Evolutionary conservation across 2,888 invertebrate species (phyloP), one percentile per base, ranked within the genome.

Genomic region (Nymphalis c-album): DNA sequence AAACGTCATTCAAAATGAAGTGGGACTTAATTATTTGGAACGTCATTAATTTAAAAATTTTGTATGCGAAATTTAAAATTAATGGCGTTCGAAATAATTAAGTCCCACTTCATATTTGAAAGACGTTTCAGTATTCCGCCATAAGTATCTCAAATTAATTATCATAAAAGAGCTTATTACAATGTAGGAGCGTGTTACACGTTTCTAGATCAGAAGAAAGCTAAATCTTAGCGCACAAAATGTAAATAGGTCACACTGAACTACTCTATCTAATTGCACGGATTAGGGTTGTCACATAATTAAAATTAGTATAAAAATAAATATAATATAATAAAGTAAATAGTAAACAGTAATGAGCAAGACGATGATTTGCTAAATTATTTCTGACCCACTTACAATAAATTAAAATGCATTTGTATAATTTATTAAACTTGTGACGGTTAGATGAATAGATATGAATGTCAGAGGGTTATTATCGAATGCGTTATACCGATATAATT

Each of bases 201-300:
- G 55, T 35, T 35, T n/a, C 35, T 40, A 40, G 57, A 57, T 57
- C 57, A 66, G 60, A 60, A 48, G 60, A 66, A 66, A 66, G 55
- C 55, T 47, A 61, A 60, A 53, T 61, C 60, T 66, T 31, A 66
- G 60, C 22, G 48, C 48, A 55, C 65, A 61, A 70, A 68, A 65
- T 57, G 64, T 58, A 68, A 68, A 68, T 64, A 64, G 64, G 68
- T 68, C 68, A 60, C 60, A 64, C 64, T 64, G 64, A 68, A 68
- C 55, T 57, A 64, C 60, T 68, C 26, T 26, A 51, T 63, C 64
- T 68, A 68, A 68, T 68, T 68, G 64, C 50, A 7, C 53, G 26
- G 48, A 35, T 5, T 45, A 68, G 68, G 68, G 68, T 50, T 68
- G 60, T 8, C 60, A 60, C 13, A 13, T 40, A 10, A 40, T 8